Evolutionary conservation across 2,113 vertebrate species (phyloP).

Genomic region (Balaeniceps rex): DNA sequence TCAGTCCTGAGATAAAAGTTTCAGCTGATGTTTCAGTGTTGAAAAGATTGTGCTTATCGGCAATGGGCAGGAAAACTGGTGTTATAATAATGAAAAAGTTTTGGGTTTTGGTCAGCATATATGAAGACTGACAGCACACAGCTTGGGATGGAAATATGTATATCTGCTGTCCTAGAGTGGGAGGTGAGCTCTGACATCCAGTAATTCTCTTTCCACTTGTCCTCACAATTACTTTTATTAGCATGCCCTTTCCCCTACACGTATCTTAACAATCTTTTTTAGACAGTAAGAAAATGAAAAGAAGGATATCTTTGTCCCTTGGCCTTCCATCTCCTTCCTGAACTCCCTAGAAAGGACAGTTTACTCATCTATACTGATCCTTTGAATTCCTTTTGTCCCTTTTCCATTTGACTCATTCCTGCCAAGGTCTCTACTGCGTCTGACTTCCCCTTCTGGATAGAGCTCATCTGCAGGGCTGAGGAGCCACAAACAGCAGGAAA

Average conservation of each 20-base stretch:
- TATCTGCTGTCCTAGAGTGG: background rate
- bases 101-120: background rate
- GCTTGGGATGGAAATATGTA: background rate
- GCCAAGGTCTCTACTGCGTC: background rate
- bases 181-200: background rate
- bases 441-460: background rate
- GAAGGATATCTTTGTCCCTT: background rate
- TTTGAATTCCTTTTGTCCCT: background rate
- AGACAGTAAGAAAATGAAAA: background rate
- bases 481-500: background rate
- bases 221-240: background rate
- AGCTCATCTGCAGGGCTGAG: background rate
- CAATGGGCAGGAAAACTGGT: background rate
- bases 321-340: background rate
- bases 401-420: constrained; percentile 26
- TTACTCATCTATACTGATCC: background rate
- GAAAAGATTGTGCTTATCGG: background rate
- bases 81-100: background rate
- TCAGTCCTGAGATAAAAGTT: background rate
- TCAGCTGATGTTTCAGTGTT: background rate
- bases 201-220: background rate
- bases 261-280: background rate
- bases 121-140: background rate
- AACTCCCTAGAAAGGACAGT: background rate
- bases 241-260: background rate